Evolutionary conservation across 2,113 vertebrate genomes (phyloP).

Genomic region (Alouatta palliata): DNA sequence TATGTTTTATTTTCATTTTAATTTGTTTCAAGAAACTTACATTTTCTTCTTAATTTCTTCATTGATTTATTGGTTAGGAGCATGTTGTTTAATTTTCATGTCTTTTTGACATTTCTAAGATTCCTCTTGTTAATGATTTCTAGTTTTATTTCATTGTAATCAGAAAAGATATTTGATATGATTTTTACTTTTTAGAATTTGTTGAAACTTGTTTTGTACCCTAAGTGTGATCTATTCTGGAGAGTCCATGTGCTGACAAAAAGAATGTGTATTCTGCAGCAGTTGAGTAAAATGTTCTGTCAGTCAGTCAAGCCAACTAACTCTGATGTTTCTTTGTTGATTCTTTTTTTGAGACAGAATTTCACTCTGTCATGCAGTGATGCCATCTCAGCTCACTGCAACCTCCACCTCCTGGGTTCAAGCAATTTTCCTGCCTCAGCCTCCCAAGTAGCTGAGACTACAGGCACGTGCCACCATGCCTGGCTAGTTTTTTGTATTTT

Average conservation of each 20-base stretch:
- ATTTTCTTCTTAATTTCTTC: not conserved
- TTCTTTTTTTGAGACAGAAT: too few species aligned
- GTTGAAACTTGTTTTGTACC: not conserved
- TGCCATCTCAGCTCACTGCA: too few species aligned
- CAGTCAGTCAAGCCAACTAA: not conserved
- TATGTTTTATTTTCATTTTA: not conserved
- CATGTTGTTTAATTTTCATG: not conserved
- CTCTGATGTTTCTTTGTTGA: not conserved
- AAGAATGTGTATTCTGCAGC: not conserved
- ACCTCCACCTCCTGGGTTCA: too few species aligned
- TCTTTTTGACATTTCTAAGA: not conserved
- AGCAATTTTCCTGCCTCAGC: too few species aligned
- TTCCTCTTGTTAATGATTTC: not conserved
- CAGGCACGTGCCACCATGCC: too few species aligned
- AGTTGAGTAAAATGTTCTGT: not conserved
- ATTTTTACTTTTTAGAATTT: not conserved
- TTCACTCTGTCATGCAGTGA: too few species aligned
- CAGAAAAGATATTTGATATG: not conserved
- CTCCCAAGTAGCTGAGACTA: too few species aligned
- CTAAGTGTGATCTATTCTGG: not conserved
- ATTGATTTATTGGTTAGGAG: not conserved
- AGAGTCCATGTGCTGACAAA: not conserved
- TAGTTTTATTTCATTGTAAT: not conserved
- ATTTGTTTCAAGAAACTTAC: not conserved
- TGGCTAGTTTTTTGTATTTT: too few species aligned